phyloP scores from a whole-genome alignment of 2,888 invertebrate species.

The Mythimna lalbum region DNA sequence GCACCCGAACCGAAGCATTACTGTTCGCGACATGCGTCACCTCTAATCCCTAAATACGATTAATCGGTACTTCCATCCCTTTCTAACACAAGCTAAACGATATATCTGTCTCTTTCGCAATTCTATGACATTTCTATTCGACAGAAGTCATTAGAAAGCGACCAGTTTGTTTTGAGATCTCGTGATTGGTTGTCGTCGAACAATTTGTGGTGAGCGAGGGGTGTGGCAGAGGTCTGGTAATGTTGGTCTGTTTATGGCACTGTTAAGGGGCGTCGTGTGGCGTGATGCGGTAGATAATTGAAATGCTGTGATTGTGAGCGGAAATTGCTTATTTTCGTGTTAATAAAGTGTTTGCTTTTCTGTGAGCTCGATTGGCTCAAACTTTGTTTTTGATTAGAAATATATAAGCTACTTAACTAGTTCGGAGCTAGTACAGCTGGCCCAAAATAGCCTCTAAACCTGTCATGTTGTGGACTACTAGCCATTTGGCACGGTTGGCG shows the following conservation, averaged over 20 bases:
- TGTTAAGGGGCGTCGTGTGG: conserved; percentile 53
- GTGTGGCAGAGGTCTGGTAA: conserved; percentile 45
- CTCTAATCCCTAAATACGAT: conserved; percentile 75
- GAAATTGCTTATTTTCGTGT: conserved; percentile 65
- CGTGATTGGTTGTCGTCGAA: conserved; percentile 46
- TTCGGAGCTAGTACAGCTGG: too few species aligned
- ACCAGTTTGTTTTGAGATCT: conserved; percentile 48
- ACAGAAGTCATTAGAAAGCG: conserved; percentile 71
- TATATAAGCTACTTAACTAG: not conserved
- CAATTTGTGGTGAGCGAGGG: conserved; percentile 41
- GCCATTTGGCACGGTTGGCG: too few species aligned
- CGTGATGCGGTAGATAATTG: conserved; percentile 63
- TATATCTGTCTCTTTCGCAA: conserved; percentile 74
- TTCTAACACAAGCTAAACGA: conserved; percentile 40
- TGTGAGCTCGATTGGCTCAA: conserved; percentile 30
- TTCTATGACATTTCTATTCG: conserved; percentile 69
- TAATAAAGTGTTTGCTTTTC: conserved; percentile 55
- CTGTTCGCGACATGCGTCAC: conserved; percentile 78
- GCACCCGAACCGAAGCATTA: conserved; percentile 73
- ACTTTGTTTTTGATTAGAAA: conserved; percentile 35
- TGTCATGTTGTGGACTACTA: not conserved
- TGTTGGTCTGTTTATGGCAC: conserved; percentile 43
- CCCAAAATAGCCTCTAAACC: not conserved
- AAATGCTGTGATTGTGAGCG: conserved; percentile 62
- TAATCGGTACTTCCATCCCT: conserved; percentile 69